Evolutionary conservation across 2,888 invertebrate species (phyloP).

Genomic region (Hetaerina titia): DNA sequence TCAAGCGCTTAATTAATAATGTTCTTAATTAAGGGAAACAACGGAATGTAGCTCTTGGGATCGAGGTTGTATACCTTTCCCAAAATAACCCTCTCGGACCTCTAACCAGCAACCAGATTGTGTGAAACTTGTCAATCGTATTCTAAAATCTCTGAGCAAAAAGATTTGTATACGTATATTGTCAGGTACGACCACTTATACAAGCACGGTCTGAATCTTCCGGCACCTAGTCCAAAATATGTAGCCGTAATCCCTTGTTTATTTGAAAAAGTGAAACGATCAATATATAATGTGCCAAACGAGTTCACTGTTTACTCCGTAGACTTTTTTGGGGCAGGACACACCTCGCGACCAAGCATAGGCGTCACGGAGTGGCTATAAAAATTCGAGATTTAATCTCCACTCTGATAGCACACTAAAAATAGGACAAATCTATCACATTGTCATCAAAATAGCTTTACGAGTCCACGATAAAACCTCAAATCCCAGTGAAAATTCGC

Average conservation of each 20-base stretch:
- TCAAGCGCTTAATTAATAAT: not conserved
- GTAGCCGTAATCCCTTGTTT: too few relatives aligned
- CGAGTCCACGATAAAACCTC: slow-evolving; percentile 16
- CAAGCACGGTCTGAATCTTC: too few relatives aligned
- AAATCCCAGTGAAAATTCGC: slow-evolving; percentile 3
- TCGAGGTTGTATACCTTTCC: not conserved
- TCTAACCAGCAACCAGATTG: not conserved
- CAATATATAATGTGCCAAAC: not conserved
- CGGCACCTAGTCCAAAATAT: too few relatives aligned
- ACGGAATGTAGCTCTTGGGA: not conserved
- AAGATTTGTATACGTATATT: too few relatives aligned
- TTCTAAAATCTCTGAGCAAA: too few relatives aligned
- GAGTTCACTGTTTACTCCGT: not conserved
- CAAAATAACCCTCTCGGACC: not conserved
- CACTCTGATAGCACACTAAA: not conserved
- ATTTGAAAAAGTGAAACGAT: not conserved
- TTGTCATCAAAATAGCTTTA: slow-evolving; percentile 8
- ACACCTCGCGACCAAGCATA: not conserved
- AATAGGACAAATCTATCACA: slow-evolving; percentile 6
- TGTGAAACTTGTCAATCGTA: not conserved
- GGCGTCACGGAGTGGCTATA: slow-evolving; percentile 7
- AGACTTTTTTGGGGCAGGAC: not conserved
- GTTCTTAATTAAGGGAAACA: not conserved
- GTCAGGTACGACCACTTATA: too few relatives aligned
- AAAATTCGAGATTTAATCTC: not conserved